Evolutionary conservation across 2,113 vertebrate genomes (phyloP).

Genomic region (Ophthalmolycus amberensis): DNA sequence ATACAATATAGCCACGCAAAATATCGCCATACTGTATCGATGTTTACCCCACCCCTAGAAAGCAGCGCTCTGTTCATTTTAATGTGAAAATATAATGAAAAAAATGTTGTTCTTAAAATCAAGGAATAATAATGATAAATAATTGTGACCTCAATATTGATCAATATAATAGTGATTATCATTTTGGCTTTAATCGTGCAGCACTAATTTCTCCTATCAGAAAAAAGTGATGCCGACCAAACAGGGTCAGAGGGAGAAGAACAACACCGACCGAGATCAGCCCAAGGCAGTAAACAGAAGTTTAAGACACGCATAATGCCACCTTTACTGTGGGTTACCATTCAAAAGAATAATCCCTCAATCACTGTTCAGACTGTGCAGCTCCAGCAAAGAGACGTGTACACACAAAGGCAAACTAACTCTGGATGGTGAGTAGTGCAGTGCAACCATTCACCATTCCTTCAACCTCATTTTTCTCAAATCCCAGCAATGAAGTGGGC

Average conservation of each 20-base stretch:
- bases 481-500: background rate
- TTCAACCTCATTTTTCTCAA: slow-evolving; percentile 8
- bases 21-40: too few relatives aligned
- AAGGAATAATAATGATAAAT: too few relatives aligned
- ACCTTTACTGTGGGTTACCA: background rate
- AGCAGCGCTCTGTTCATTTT: too few relatives aligned
- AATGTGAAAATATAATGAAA: too few relatives aligned
- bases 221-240: slow-evolving; percentile 20
- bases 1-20: too few relatives aligned
- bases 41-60: too few relatives aligned
- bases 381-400: background rate
- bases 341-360: slow-evolving; percentile 12
- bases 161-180: too few relatives aligned
- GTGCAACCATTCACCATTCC: slow-evolving; percentile 10
- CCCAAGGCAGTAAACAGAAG: slow-evolving; percentile 11
- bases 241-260: background rate
- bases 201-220: background rate
- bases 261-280: slow-evolving; percentile 25
- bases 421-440: background rate
- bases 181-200: too few relatives aligned
- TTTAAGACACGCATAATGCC: slow-evolving; percentile 4
- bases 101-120: too few relatives aligned
- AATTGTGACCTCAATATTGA: too few relatives aligned
- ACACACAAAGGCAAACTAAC: background rate
- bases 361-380: background rate